phyloP scores from a whole-genome alignment of 2,113 vertebrate species.

The Notarius quadriscutis region DNA sequence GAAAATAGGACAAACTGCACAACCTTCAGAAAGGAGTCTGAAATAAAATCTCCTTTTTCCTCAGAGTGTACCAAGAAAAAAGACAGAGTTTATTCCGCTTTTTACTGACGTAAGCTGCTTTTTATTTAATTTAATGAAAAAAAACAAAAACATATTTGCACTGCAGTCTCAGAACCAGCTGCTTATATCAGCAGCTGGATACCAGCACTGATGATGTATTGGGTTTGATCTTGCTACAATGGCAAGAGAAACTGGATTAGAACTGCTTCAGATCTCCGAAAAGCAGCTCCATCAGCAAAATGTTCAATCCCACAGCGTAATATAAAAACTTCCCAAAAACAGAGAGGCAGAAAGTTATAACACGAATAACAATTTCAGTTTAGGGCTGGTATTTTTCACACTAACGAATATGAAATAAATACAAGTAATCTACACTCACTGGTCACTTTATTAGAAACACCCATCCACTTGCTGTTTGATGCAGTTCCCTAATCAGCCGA shows the following conservation, averaged over 20 bases:
- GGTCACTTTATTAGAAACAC: too few relatives aligned
- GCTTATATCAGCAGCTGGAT: background rate
- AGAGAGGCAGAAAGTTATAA: background rate
- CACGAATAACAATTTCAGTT: background rate
- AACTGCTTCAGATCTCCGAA: background rate
- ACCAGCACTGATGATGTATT: constrained; percentile 19
- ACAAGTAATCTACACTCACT: too few relatives aligned
- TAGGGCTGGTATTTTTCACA: background rate
- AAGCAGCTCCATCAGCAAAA: background rate
- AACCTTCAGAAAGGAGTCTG: background rate
- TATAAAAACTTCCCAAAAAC: background rate
- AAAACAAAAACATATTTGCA: background rate
- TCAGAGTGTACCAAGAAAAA: background rate
- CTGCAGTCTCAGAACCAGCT: background rate
- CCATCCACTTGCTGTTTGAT: too few relatives aligned
- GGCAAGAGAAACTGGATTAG: constrained; percentile 6
- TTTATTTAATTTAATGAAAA: background rate
- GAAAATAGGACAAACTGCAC: background rate
- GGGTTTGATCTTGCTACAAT: background rate
- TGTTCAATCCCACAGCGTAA: background rate
- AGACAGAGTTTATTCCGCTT: background rate
- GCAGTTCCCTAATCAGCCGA: too few relatives aligned
- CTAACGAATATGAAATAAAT: background rate
- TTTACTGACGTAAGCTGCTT: background rate
- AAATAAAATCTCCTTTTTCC: background rate